phyloP scores from a whole-genome alignment of 1,140 invertebrate genomes.

The Bombus confusus region DNA sequence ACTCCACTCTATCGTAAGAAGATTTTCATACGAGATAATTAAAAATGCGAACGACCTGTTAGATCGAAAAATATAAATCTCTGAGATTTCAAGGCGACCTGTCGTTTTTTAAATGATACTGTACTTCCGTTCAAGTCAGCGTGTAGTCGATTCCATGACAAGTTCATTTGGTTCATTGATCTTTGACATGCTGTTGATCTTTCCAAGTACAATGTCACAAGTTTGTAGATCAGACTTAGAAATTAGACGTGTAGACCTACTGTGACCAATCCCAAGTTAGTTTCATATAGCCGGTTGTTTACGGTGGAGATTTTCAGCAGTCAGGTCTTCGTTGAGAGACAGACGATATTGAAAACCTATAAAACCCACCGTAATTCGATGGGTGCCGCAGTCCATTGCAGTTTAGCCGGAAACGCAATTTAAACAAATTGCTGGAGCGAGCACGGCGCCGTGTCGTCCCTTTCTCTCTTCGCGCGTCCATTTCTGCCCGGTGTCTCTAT shows the following conservation, averaged over 20 bases:
- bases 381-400: slow-evolving; percentile 68
- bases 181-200: too few relatives aligned
- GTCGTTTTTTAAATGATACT: too few relatives aligned
- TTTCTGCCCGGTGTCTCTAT: slow-evolving; percentile 46
- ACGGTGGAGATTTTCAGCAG: background rate
- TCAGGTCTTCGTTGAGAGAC: background rate
- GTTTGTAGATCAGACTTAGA: background rate
- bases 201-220: background rate
- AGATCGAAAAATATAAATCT: too few relatives aligned
- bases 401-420: slow-evolving; percentile 74
- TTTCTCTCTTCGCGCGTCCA: slow-evolving; percentile 16
- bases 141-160: background rate
- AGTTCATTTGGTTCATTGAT: background rate
- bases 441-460: slow-evolving; percentile 37
- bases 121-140: too few relatives aligned
- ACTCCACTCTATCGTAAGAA: too few relatives aligned
- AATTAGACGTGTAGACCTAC: background rate
- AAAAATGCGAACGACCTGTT: too few relatives aligned
- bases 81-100: too few relatives aligned
- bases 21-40: too few relatives aligned
- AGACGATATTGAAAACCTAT: slow-evolving; percentile 66
- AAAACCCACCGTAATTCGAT: slow-evolving; percentile 68
- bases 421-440: slow-evolving; percentile 75
- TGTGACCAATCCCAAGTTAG: too few relatives aligned
- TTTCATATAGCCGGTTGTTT: background rate